Evolutionary conservation across 2,888 invertebrate genomes (phyloP), one percentile per base, ranked within the genome.

Genomic region (Zonitis immaculata): DNA sequence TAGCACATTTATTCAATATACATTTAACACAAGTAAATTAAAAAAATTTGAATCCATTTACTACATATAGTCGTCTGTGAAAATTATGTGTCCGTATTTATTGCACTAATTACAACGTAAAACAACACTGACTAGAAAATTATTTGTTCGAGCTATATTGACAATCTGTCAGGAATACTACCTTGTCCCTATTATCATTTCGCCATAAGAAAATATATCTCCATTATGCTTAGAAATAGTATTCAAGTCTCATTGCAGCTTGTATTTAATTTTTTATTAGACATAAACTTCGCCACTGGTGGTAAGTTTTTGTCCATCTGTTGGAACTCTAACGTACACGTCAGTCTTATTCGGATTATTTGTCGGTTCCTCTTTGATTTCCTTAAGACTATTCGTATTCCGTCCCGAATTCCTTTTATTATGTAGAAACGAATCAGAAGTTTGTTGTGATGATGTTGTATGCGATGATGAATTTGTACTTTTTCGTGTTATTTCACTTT

Each of bases 361-460:
- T n/a, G 59, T 44, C 9, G 58, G 44, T 8, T 53, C 61, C 54
- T 73, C 72, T 58, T 68, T 70, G n/a, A 68, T 63, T 51, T 69
- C 68, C 57, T 68, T 70, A 42, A 70, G 59, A 61, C 69, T 69
- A 43, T 61, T 70, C 1, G 69, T 67, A 49, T 65, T 65, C 47
- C 61, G 47, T 3, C 50, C 50, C 27, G 66, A 66, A 42, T 58
- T 63, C 26, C 66, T 78, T 73, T 79, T 82, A 54, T 75, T 73
- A 60, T 82, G 80, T 80, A 85, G 82, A 63, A 84, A 83, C 0
- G 82, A 82, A 50, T 84, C 84, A 0, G 82, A 79, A 0, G 80
- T 81, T 42, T 80, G 79, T 50, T 83, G 82, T 56, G 84, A 83
- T 0, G 85, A 84, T 0, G 84, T 83, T n/a, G n/a, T n/a, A 22